These are phyloP conservation scores for Drosophila koepferae DNA, from an alignment of 2,888 invertebrate genomes.

Conservation along the genomic window DNA sequence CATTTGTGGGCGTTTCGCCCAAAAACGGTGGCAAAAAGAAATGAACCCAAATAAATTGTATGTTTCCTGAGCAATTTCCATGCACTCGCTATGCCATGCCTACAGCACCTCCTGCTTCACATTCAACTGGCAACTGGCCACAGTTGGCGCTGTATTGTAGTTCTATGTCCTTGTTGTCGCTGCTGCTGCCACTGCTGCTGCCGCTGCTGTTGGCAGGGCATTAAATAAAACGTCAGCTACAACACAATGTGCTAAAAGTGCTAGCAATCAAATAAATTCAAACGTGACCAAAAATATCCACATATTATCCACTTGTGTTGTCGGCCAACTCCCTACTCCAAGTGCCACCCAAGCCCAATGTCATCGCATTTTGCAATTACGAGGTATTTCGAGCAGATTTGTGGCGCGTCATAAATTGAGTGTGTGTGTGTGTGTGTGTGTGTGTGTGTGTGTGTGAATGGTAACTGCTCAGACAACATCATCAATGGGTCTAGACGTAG, in stretches of 20 bases:
- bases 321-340: constrained; percentile 21
- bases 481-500: constrained; percentile 68
- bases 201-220: constrained; percentile 65
- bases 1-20: constrained; percentile 56
- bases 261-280: constrained; percentile 82
- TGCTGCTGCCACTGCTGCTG: constrained; percentile 37
- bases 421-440: constrained; percentile 14
- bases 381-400: constrained; percentile 77
- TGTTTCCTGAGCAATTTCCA: constrained; percentile 81
- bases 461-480: constrained; percentile 70
- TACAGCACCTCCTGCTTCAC: constrained; percentile 2
- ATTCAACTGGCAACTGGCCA: constrained; percentile 31
- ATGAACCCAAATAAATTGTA: constrained; percentile 81
- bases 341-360: constrained; percentile 24
- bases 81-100: constrained; percentile 32
- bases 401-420: constrained; percentile 73
- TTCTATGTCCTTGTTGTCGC: constrained; percentile 48
- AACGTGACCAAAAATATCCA: constrained; percentile 82
- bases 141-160: constrained; percentile 26
- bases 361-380: constrained; percentile 58
- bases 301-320: constrained; percentile 77
- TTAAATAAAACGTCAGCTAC: constrained; percentile 80
- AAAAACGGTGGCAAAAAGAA: constrained; percentile 74
- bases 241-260: constrained; percentile 82
- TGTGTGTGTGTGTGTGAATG: constrained; percentile 7